A percentile compares a stretch with the other conserved stretches of the same genome.
Evolutionary conservation across 2,888 invertebrate genomes (phyloP).

Genomic region (Mimas tiliae): DNA sequence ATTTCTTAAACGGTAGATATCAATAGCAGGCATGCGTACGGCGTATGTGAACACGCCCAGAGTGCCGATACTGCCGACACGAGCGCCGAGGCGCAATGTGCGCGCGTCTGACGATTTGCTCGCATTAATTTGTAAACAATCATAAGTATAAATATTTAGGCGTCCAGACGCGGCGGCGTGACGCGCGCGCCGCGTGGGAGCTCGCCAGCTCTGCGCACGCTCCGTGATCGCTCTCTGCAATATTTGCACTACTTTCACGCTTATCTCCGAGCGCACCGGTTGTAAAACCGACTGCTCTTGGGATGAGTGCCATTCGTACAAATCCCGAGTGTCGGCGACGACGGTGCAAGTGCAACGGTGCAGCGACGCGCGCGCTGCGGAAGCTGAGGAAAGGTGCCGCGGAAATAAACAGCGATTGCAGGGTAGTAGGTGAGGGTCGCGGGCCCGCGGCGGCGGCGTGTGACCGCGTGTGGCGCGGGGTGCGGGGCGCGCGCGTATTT

Average conservation of each 20-base stretch:
- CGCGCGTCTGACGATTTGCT: conserved; percentile 9
- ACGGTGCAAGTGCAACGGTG: conserved; percentile 6
- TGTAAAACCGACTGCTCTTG: neutral
- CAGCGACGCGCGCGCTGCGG: conserved; percentile 22
- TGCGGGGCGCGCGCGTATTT: conserved; percentile 50
- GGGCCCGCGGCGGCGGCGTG: conserved; percentile 32
- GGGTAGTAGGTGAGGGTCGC: conserved; percentile 75
- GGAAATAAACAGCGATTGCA: conserved; percentile 56
- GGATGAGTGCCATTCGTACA: conserved; percentile 33
- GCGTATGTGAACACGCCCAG: neutral
- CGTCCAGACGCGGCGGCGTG: conserved; percentile 21
- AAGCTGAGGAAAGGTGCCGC: conserved; percentile 37
- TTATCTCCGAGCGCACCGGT: neutral
- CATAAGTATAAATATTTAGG: conserved; percentile 23
- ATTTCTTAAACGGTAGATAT: neutral
- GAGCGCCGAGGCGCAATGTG: neutral
- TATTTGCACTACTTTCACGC: neutral
- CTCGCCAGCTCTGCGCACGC: neutral
- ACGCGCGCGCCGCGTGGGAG: conserved; percentile 24
- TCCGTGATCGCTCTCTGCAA: neutral
- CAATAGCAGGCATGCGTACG: too few relatives aligned
- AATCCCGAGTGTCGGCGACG: conserved; percentile 13
- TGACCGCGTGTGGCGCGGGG: conserved; percentile 33
- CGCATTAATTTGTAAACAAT: conserved; percentile 21
- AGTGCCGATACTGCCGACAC: neutral